Evolutionary conservation across 1,140 invertebrate species (phyloP).

Genomic region (Caenorhabditis briggsae): DNA sequence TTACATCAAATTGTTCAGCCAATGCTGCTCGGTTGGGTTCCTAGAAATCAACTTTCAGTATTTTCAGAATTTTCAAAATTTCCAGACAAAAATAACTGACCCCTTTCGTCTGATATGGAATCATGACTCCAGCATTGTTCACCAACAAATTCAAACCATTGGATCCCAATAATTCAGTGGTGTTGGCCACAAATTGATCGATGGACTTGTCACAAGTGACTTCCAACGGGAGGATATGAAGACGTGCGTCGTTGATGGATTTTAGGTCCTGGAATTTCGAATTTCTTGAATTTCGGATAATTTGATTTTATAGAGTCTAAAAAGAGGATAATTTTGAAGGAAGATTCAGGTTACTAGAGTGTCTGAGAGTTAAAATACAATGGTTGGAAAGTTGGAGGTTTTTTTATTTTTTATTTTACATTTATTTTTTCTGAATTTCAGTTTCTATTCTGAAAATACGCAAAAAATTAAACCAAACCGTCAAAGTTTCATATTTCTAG

Average conservation of each 20-base stretch:
- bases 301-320: too few species aligned
- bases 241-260: conserved; percentile 20
- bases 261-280: conserved; percentile 42
- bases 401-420: too few species aligned
- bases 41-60: neutral
- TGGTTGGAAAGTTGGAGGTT: too few species aligned
- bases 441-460: too few species aligned
- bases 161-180: conserved; percentile 8
- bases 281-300: too few species aligned
- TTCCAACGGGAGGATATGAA: conserved; percentile 17
- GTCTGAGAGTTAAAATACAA: too few species aligned
- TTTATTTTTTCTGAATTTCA: too few species aligned
- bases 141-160: conserved; percentile 48
- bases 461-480: too few species aligned
- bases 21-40: conserved; percentile 7
- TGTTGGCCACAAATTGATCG: conserved; percentile 14
- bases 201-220: conserved; percentile 58
- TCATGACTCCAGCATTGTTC: conserved; percentile 49
- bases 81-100: neutral
- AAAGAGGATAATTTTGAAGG: too few species aligned
- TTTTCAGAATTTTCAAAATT: neutral
- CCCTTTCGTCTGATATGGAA: neutral
- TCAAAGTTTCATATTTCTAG: too few species aligned
- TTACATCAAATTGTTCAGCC: conserved; percentile 30
- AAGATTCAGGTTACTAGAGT: too few species aligned